These are phyloP conservation scores for Diploscapter pachys DNA, from an alignment of 1,140 invertebrate genomes.

Conservation along the genomic window DNA sequence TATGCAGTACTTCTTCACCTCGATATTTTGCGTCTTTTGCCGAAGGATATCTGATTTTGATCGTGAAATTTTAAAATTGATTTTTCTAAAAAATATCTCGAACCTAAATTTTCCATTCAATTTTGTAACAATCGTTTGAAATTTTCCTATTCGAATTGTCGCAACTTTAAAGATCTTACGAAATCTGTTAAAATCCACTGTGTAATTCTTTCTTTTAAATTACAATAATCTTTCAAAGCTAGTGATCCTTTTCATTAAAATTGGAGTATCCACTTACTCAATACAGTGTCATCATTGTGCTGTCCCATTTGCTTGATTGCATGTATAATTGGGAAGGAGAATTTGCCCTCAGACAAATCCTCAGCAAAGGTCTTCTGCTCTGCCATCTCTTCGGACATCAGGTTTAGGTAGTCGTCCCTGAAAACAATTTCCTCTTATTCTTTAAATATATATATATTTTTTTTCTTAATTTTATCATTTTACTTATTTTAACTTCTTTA, in stretches of 20 bases:
- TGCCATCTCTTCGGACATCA: conserved; percentile 72
- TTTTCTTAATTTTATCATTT: too few relatives aligned
- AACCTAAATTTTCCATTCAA: conserved; percentile 20
- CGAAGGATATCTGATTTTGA: conserved; percentile 73
- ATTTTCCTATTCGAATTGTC: too few relatives aligned
- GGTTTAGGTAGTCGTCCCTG: conserved; percentile 36
- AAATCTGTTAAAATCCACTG: neutral
- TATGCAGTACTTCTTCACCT: conserved; percentile 89
- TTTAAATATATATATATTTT: too few relatives aligned
- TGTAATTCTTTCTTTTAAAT: conserved; percentile 5
- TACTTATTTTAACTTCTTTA: too few relatives aligned
- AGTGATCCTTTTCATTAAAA: too few relatives aligned
- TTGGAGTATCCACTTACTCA: conserved; percentile 68
- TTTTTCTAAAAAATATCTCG: conserved; percentile 44
- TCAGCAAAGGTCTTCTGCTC: conserved; percentile 93
- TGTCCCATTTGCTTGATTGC: conserved; percentile 70
- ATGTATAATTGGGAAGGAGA: conserved; percentile 93
- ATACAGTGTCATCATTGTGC: conserved; percentile 78
- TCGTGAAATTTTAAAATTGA: too few relatives aligned
- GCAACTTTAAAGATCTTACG: too few relatives aligned
- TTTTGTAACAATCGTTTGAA: neutral
- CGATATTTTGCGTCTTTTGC: conserved; percentile 79
- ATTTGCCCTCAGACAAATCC: conserved; percentile 95
- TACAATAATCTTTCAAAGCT: too few relatives aligned
- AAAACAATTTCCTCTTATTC: neutral